phyloP scores from a whole-genome alignment of 2,888 invertebrate genomes.

The Paralinhomoeus sp. region DNA sequence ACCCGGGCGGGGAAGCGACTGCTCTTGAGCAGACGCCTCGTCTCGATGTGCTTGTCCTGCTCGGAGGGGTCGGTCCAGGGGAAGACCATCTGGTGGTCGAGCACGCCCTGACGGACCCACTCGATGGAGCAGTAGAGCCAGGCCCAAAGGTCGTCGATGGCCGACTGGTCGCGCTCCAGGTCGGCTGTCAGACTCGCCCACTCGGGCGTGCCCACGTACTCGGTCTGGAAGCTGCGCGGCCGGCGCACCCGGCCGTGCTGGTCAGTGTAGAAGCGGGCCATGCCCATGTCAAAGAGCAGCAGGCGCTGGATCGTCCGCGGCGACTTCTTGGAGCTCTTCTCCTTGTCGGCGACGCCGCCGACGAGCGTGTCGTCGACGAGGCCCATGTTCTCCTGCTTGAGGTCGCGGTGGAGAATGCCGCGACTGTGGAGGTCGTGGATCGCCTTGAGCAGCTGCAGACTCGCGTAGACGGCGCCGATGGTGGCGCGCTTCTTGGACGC shows the following conservation, averaged over 20 bases:
- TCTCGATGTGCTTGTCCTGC: no score
- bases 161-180: slow-evolving; percentile 9
- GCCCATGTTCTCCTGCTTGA: slow-evolving; percentile 11
- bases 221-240: slow-evolving; percentile 1
- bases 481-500: no score
- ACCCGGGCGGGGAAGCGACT: no score
- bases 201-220: slow-evolving; percentile 8
- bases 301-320: no score
- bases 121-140: slow-evolving; percentile 10
- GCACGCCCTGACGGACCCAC: no score
- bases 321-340: no score
- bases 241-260: slow-evolving; percentile 1
- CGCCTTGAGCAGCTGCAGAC: slow-evolving; percentile 9
- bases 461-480: slow-evolving; percentile 5
- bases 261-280: slow-evolving; percentile 10
- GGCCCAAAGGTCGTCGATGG: slow-evolving; percentile 10
- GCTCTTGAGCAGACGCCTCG: no score
- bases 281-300: slow-evolving; percentile 10
- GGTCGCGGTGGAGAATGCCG: slow-evolving; percentile 9
- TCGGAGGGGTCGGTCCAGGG: no score
- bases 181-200: slow-evolving; percentile 9
- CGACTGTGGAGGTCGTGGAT: slow-evolving; percentile 8
- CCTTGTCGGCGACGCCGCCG: no score
- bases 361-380: slow-evolving; percentile 6
- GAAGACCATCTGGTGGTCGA: no score